These are phyloP conservation scores for Trigoniulus corallinus DNA, from an alignment of 1,140 invertebrate species.

Conservation along the genomic window DNA sequence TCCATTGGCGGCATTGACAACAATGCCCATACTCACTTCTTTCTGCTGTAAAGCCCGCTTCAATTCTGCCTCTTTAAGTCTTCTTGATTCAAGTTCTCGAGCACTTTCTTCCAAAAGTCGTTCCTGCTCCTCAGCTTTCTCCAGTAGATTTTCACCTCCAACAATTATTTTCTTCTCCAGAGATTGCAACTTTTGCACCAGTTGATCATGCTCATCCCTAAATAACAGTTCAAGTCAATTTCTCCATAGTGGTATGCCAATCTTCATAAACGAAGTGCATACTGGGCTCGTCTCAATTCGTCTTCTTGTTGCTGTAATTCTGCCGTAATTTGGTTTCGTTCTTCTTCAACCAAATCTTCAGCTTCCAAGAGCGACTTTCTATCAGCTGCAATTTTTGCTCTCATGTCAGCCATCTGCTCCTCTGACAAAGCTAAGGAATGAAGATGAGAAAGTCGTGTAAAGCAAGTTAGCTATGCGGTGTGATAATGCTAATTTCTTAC, in stretches of 20 bases:
- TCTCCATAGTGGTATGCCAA: neutral
- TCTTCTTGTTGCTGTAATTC: conserved; percentile 32
- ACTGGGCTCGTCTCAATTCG: conserved; percentile 35
- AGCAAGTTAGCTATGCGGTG: neutral
- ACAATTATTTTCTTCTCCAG: conserved; percentile 93
- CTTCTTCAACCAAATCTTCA: conserved; percentile 38
- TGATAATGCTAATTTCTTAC: neutral
- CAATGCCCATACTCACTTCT: too few species aligned
- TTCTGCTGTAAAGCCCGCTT: conserved; percentile 66
- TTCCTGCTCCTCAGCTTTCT: conserved; percentile 92
- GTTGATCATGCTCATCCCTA: conserved; percentile 34
- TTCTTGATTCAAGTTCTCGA: conserved; percentile 69
- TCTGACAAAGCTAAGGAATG: conserved; percentile 19
- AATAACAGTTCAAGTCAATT: neutral
- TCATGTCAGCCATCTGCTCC: conserved; percentile 29
- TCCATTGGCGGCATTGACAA: too few species aligned
- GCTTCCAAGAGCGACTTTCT: conserved; percentile 29
- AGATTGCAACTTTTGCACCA: conserved; percentile 70
- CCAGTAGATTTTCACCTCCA: conserved; percentile 93
- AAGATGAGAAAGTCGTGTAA: conserved; percentile 1
- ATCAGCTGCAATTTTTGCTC: conserved; percentile 32
- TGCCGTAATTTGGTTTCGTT: conserved; percentile 44
- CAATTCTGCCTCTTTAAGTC: conserved; percentile 63
- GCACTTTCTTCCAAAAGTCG: conserved; percentile 74
- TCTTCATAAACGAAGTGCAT: conserved; percentile 14